phyloP scores from a whole-genome alignment of 1,140 invertebrate species.

The Penaeus vannamei region DNA sequence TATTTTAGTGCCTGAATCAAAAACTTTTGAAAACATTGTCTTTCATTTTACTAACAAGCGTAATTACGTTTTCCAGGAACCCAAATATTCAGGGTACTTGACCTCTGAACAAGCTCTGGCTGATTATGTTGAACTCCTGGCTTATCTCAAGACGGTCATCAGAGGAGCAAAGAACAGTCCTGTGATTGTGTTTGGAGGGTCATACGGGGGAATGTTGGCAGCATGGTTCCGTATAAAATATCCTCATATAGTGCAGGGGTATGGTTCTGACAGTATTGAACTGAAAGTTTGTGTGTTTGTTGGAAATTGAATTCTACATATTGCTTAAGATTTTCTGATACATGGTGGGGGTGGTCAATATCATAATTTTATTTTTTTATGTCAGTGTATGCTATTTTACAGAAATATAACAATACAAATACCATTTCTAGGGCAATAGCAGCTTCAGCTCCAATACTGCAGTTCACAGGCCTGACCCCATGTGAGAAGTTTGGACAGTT shows the following conservation, averaged over 20 bases:
- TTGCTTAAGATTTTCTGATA: too few species aligned
- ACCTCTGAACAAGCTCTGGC: constrained; percentile 93
- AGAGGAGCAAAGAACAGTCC: constrained; percentile 76
- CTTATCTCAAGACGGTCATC: constrained; percentile 75
- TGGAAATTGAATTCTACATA: too few species aligned
- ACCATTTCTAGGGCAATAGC: constrained; percentile 85
- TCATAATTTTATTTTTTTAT: too few species aligned
- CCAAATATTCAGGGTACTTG: constrained; percentile 85
- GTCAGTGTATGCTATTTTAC: too few species aligned
- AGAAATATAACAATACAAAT: too few species aligned
- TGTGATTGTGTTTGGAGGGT: constrained; percentile 91
- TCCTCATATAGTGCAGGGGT: constrained; percentile 88
- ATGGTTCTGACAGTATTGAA: constrained; percentile 46
- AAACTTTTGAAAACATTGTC: too few species aligned
- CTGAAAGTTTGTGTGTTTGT: constrained; percentile 23
- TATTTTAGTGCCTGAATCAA: too few species aligned
- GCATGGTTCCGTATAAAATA: constrained; percentile 98
- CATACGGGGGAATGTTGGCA: constrained; percentile 96
- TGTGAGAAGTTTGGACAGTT: constrained; percentile 87
- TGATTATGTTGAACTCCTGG: constrained; percentile 91
- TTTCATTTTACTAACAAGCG: too few species aligned
- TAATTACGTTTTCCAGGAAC: constrained; percentile 71
- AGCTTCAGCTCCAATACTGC: constrained; percentile 93
- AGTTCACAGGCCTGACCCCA: constrained; percentile 85
- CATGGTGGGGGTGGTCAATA: too few species aligned